Conservation (phyloP, 2,113 vertebrate genomes). For the Odocoileus hemionus region DNA sequence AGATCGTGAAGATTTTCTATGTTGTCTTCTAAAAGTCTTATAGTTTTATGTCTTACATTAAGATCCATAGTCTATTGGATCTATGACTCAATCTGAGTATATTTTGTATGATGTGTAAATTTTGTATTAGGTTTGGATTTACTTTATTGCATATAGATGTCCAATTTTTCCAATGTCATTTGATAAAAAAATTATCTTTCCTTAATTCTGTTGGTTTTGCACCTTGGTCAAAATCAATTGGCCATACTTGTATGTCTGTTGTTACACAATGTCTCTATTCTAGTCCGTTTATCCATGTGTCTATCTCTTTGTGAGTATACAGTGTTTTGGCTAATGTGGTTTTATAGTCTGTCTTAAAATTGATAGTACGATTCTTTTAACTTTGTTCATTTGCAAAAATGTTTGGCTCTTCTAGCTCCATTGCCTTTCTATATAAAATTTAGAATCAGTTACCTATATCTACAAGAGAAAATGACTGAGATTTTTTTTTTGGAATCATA, state of each 20-base stretch:
- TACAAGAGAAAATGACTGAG: neutral
- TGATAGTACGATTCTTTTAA: neutral
- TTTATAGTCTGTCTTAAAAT: neutral
- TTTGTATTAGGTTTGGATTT: neutral
- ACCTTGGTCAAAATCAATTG: neutral
- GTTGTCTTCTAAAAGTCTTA: neutral
- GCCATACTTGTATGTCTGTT: neutral
- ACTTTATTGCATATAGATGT: neutral
- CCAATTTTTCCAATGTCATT: neutral
- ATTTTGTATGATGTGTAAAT: neutral
- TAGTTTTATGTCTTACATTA: neutral
- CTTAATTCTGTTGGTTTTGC: neutral
- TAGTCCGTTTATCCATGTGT: neutral
- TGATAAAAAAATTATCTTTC: neutral
- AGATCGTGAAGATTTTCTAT: conserved; percentile 4
- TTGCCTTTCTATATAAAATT: neutral
- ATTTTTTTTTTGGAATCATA: neutral
- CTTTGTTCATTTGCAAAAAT: neutral
- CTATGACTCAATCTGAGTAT: neutral
- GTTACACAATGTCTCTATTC: neutral
- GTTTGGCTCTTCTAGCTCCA: neutral
- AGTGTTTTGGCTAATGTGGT: neutral
- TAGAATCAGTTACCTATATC: neutral
- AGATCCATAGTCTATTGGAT: neutral
- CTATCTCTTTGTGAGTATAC: neutral